Percentiles rank a stretch among this genome's conserved stretches.
These are phyloP conservation scores for Zonitis immaculata DNA, from an alignment of 2,888 invertebrate species.

Conservation along the genomic window DNA sequence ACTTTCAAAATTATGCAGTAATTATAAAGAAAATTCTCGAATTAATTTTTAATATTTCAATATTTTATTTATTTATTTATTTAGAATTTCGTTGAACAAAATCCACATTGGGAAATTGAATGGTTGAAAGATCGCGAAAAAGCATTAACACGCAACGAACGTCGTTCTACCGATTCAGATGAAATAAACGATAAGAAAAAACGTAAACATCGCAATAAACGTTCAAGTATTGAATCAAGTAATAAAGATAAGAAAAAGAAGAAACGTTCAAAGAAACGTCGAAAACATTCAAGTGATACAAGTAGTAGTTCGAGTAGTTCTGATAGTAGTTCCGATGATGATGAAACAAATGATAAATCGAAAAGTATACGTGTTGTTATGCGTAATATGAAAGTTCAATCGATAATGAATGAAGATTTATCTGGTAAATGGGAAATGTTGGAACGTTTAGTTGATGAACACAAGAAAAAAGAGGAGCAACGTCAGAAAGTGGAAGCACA, in stretches of 20 bases:
- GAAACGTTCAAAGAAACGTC: constrained; percentile 27
- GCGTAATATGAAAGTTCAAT: constrained; percentile 55
- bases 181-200: constrained; percentile 27
- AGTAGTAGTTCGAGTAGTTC: constrained; percentile 49
- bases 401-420: constrained; percentile 49
- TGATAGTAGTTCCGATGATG: constrained; percentile 45
- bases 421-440: constrained; percentile 45
- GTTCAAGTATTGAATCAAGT: constrained; percentile 27
- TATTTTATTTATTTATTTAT: background rate
- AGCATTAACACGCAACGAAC: constrained; percentile 38
- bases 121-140: constrained; percentile 74
- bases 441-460: constrained; percentile 51
- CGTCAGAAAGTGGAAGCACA: constrained; percentile 25
- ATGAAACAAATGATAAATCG: constrained; percentile 49
- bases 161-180: constrained; percentile 28
- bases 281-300: constrained; percentile 42
- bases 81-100: constrained; percentile 76
- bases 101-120: constrained; percentile 83
- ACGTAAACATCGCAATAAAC: constrained; percentile 31
- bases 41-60: constrained; percentile 6
- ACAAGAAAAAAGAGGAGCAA: constrained; percentile 44
- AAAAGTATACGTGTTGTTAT: constrained; percentile 63
- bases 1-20: constrained; percentile 77
- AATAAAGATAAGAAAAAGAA: constrained; percentile 48
- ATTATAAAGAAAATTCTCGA: no score